Evolutionary conservation across 2,888 invertebrate genomes (phyloP).

Genomic region (Rhagophthalmus giganteus): DNA sequence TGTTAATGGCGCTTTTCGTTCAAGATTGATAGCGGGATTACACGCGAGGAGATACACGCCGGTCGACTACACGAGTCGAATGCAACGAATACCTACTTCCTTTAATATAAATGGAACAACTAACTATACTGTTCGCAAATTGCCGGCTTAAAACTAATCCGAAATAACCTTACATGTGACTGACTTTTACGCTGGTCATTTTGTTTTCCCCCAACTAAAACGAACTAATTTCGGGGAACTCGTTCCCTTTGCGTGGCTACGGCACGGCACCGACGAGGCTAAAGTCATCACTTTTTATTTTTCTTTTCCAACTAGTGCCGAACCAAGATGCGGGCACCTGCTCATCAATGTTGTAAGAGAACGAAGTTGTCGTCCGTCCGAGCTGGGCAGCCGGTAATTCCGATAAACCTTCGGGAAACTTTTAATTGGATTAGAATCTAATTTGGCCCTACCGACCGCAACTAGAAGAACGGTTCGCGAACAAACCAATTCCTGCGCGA

Average conservation of each 20-base stretch:
- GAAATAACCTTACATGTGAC: conserved; percentile 21
- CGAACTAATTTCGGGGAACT: conserved; percentile 32
- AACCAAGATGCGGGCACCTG: conserved; percentile 38
- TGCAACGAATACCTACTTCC: conserved; percentile 6
- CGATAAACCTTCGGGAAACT: conserved; percentile 52
- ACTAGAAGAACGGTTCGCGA: conserved; percentile 44
- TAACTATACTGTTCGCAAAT: conserved; percentile 1
- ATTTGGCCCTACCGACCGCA: conserved; percentile 56
- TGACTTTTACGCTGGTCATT: conserved; percentile 26
- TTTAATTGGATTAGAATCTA: conserved; percentile 59
- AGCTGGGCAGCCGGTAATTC: conserved; percentile 39
- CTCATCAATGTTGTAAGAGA: conserved; percentile 50
- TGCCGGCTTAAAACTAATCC: conserved; percentile 27
- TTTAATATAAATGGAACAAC: conserved; percentile 6
- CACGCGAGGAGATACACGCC: conserved; percentile 45
- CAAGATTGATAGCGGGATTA: conserved; percentile 42
- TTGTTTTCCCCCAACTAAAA: conserved; percentile 29
- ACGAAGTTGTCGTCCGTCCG: conserved; percentile 36
- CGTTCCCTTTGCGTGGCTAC: background rate
- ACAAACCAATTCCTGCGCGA: conserved; percentile 50
- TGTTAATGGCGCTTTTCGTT: conserved; percentile 41
- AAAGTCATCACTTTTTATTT: too few relatives aligned
- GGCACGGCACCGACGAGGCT: background rate
- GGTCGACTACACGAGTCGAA: conserved; percentile 21
- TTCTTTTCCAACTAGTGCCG: conserved; percentile 37